phyloP scores from a whole-genome alignment of 1,140 invertebrate genomes.

The Sarcophaga bullata region DNA sequence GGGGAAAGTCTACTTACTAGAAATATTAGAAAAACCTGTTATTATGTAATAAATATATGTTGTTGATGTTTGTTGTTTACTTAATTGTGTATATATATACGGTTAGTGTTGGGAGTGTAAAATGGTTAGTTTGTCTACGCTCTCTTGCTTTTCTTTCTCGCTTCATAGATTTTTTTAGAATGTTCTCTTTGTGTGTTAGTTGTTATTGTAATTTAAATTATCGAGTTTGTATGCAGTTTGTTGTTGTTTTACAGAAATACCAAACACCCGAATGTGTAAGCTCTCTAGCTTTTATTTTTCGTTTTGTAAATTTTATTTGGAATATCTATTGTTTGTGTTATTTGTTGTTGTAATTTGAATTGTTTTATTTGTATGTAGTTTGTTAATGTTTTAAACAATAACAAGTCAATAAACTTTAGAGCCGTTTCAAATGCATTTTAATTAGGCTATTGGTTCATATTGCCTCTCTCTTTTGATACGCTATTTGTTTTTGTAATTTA shows the following conservation, averaged over 20 bases:
- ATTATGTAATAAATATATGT: background rate
- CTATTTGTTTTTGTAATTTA: background rate
- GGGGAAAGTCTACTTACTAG: background rate
- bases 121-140: no score
- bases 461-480: background rate
- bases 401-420: background rate
- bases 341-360: background rate
- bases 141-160: background rate
- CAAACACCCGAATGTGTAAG: no score
- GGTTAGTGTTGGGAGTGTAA: no score
- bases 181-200: background rate
- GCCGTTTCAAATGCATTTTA: background rate
- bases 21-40: conserved; percentile 1
- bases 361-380: background rate
- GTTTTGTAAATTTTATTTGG: conserved; percentile 3
- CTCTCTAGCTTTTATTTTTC: no score
- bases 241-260: background rate
- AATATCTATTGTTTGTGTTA: background rate
- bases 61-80: background rate
- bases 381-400: background rate
- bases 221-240: no score
- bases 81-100: no score
- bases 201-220: no score
- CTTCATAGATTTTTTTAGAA: background rate
- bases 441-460: background rate